phyloP scores from a whole-genome alignment of 2,888 invertebrate genomes.

The Megaustenia siamemsis region DNA sequence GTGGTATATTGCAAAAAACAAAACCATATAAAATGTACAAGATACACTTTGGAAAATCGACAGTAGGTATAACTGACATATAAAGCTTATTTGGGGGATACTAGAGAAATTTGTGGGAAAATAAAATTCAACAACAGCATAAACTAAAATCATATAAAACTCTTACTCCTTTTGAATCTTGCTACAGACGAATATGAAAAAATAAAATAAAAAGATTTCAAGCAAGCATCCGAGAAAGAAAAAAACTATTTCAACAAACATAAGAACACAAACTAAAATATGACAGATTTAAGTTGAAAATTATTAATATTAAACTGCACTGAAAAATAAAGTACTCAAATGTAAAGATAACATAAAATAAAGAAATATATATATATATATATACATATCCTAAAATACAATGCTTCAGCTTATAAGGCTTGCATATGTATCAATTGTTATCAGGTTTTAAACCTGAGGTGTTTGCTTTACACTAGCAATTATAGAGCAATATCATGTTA shows the following conservation, averaged over 20 bases:
- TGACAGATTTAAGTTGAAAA: not conserved
- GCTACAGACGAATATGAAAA: not conserved
- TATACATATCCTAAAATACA: too few species aligned
- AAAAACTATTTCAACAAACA: not conserved
- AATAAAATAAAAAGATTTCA: not conserved
- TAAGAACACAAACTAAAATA: too few species aligned
- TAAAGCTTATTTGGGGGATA: not conserved
- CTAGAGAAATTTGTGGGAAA: not conserved
- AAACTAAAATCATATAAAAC: not conserved
- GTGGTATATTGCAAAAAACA: not conserved
- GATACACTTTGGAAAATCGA: not conserved
- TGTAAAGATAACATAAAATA: too few species aligned
- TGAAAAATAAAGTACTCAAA: too few species aligned
- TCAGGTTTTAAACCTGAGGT: too few species aligned
- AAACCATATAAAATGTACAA: not conserved
- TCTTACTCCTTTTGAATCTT: constrained; percentile 13
- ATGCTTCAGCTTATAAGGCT: too few species aligned
- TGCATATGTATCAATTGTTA: too few species aligned
- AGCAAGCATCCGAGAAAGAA: not conserved
- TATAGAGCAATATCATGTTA: too few species aligned
- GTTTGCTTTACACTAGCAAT: too few species aligned
- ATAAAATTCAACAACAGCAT: not conserved
- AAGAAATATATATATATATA: too few species aligned
- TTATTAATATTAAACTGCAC: too few species aligned
- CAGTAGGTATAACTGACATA: not conserved